These are phyloP conservation scores for Cherax quadricarinatus DNA, from an alignment of 1,140 invertebrate species.

Conservation along the genomic window DNA sequence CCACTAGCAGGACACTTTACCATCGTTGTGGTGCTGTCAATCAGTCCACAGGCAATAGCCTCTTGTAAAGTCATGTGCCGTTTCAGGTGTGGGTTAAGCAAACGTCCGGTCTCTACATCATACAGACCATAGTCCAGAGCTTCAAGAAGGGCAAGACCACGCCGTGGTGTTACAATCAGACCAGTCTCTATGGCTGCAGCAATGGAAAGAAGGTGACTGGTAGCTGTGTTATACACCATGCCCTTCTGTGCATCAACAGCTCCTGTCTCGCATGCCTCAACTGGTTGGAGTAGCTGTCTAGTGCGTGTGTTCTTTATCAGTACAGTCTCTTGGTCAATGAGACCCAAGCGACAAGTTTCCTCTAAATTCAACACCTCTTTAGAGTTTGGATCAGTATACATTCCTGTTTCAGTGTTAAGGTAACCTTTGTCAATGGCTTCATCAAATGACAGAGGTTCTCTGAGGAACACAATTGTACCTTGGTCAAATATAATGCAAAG, in stretches of 20 bases:
- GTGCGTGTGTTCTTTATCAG: slow-evolving; percentile 91
- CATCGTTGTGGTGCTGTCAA: slow-evolving; percentile 90
- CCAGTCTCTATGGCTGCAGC: slow-evolving; percentile 86
- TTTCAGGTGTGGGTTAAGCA: slow-evolving; percentile 87
- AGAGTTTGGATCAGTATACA: slow-evolving; percentile 85
- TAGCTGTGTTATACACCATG: slow-evolving; percentile 88
- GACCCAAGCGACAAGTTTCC: slow-evolving; percentile 88
- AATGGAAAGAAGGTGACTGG: slow-evolving; percentile 87
- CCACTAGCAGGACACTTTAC: slow-evolving; percentile 88
- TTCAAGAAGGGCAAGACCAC: slow-evolving; percentile 88
- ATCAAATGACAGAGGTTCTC: slow-evolving; percentile 86
- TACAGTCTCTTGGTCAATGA: slow-evolving; percentile 91
- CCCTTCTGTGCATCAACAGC: slow-evolving; percentile 91
- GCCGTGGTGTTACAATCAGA: slow-evolving; percentile 85
- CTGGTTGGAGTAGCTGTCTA: slow-evolving; percentile 87
- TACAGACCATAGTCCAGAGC: slow-evolving; percentile 89
- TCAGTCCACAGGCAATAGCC: slow-evolving; percentile 85
- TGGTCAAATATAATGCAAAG: slow-evolving; percentile 86
- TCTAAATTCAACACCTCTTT: slow-evolving; percentile 86
- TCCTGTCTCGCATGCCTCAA: slow-evolving; percentile 90
- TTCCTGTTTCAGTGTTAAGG: slow-evolving; percentile 85
- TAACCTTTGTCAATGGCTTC: slow-evolving; percentile 85
- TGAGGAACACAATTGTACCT: slow-evolving; percentile 83
- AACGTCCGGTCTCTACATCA: slow-evolving; percentile 85
- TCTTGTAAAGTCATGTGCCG: slow-evolving; percentile 84